Base-by-base conservation (phyloP, 2,888 invertebrate genomes). In the Gortyna flavago region DNA sequence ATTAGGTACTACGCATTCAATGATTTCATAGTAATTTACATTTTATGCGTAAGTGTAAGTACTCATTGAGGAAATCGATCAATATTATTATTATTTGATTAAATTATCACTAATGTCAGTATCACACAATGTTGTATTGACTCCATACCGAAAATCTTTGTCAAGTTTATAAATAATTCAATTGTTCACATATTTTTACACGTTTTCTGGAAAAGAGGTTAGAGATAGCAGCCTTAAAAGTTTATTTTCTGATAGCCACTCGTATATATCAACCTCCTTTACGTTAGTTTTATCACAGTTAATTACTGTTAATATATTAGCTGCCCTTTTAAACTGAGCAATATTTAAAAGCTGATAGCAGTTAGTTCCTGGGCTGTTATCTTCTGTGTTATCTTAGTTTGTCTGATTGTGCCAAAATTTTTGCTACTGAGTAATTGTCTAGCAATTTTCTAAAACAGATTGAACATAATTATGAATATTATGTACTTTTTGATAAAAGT, bases 281-380 rank as follows among this genome's bases (percentile, higher is more conserved):
- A 35, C 21, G 32, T 80, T 59, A 66, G 59, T 18, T 69, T 84
- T 84, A 84, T 82, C 74, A 72, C 57, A 61, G 51, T 59, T 71
- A 29, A 74, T 71, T 57, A 85, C 70, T 68, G 65, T 74, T 81
- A 72, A 81, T 77, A 73, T 64, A 75, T 73, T 64, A 64, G 38
- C 38, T 76, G 83, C 75, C 65, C 62, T 38, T 72, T 80, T 72
- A 75, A 82, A 80, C 67, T 71, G 44, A 59, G 62, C 35, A 62
- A 71, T 79, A 82, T 65, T 77, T 51, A 48, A 68, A 72, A 69
- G 35, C 48, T 75, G 75, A 85, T 85, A 83, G n/a, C 29, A 68
- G 44, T 81, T 73, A 73, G 76, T 76, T 83, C 81, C 85, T 76
- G 62, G 64, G 65, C 59, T 29, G 64, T 65, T 80, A 82, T 81